These are phyloP conservation scores for Falco biarmicus DNA, from an alignment of 2,797 vertebrate genomes.

Conservation along the genomic window DNA sequence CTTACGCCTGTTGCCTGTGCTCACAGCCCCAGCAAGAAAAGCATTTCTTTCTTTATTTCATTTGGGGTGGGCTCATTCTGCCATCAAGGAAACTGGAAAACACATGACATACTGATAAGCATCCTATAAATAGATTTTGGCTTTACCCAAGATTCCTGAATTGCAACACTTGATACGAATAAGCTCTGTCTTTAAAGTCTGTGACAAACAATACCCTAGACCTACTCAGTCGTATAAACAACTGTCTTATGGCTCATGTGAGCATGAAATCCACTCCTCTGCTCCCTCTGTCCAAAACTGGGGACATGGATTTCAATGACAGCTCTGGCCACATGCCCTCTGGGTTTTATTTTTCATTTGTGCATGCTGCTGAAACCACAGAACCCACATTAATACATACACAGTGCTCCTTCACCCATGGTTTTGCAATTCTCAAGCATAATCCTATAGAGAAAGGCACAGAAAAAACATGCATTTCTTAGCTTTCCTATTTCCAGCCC, in stretches of 20 bases:
- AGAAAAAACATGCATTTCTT: not conserved
- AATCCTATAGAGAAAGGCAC: not conserved
- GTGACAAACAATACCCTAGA: not conserved
- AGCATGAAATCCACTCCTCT: not conserved
- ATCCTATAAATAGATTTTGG: not conserved
- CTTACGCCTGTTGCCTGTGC: not conserved
- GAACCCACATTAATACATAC: not conserved
- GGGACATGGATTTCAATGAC: not conserved
- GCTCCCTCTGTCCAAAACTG: not conserved
- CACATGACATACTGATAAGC: not conserved
- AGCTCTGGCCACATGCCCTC: not conserved
- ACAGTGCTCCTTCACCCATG: rapidly evolving
- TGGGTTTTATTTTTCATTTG: too few species aligned
- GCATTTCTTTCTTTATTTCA: not conserved
- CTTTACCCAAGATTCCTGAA: not conserved
- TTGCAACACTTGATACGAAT: not conserved
- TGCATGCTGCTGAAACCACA: not conserved
- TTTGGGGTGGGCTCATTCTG: not conserved
- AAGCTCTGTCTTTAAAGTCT: not conserved
- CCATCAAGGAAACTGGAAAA: not conserved
- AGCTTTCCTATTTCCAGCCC: not conserved
- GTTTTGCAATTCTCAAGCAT: not conserved
- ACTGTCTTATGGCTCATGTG: not conserved
- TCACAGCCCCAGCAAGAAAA: not conserved
- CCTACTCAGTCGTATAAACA: not conserved